Evolutionary conservation across 2,797 vertebrate species (phyloP), one percentile per base, ranked within the genome.

Genomic region (Rhadinocentrus ornatus): DNA sequence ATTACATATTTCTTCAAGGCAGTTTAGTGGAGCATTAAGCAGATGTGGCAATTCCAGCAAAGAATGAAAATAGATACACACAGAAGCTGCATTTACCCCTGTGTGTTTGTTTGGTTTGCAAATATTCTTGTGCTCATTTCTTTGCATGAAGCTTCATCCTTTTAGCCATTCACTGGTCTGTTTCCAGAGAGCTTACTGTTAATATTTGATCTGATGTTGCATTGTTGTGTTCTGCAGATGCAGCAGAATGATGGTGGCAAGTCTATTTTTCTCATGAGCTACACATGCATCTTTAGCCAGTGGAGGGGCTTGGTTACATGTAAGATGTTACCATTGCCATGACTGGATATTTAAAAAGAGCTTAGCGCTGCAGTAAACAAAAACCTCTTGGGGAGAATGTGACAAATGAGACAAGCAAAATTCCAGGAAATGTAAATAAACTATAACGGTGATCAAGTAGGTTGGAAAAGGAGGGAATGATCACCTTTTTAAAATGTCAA

Each of bases 201-300:
- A 65, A 50, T 66, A 41, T 74, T 77, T 74, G 46, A 59, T 77
- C 55, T 68, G 34, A 35, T 57, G 35, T 57, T 34, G 46, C 6
- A 34, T 52, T 37, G 29, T 55, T 46, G 73, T 39, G 67, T 62
- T 22, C 22, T 26, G 35, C 35, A 31, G 52, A 13, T 48, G 57
- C n/a, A 1, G 15, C 13, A 58, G 60, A 73, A 56, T 26, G 2
- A 22, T 60, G 67, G 1, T 12, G 16, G 48, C 34, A 44, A 16
- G 31, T 53, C 37, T 73, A 22, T 52, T 62, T 55, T 63, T 66
- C 6, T 66, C 18, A 27, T 41, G 13, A 1, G 15, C 44, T 55
- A 3, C 50, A 29, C 16, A 13, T 56, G 1, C 22, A 39, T 37
- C 29, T 64, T 32, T 29, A 9, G 9, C 11, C 39, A 50, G 52